Base-by-base conservation (phyloP, 2,113 vertebrate species). In the Planiliza haematocheilus region DNA sequence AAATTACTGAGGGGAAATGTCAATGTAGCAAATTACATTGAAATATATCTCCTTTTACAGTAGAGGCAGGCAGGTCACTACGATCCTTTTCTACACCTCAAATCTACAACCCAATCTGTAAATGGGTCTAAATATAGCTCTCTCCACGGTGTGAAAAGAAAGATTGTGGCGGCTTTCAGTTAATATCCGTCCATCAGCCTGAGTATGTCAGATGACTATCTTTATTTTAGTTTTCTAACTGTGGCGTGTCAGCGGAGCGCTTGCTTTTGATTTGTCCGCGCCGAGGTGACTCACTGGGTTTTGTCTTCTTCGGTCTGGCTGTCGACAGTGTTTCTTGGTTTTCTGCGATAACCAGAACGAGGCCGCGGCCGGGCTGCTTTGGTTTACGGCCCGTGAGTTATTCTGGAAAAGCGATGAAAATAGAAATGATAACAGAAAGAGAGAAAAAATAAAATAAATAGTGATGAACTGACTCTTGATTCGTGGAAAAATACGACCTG, bases 81-180 rank as follows among this genome's bases (percentile, higher is more conserved):
- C n/a, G n/a, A n/a, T n/a, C n/a, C n/a, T n/a, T n/a, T n/a, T n/a
- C n/a, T n/a, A n/a, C n/a, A n/a, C n/a, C n/a, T n/a, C n/a, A n/a
- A 48, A 16, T 42, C 17, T 12, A 14, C 30, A 61, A 4, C 13
- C 2, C 7, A 7, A 65, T 53, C 17, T 12, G n/a, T 1, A 13
- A 14, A 5, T n/a, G 17, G 5, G 21, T 43, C 50, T 58, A 63
- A 74, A 79, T 70, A 21, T 55, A 65, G 2, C 46, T 43, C 13
- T 0, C 12, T 17, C 20, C 16, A 18, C 38, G 1, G 4, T 36
- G 45, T 34, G 20, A 52, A 34, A 55, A n/a, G 21, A 43, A 51
- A 56, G 51, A 24, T 49, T 45, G 7, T 13, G 0, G 7, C 34
- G 21, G 52, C 2, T 10, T 11, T 65, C 4, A 10, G 30, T 14